Evolutionary conservation across 1,140 invertebrate genomes (phyloP), one percentile per base, ranked within the genome.

Genomic region (Halictus rubicundus): DNA sequence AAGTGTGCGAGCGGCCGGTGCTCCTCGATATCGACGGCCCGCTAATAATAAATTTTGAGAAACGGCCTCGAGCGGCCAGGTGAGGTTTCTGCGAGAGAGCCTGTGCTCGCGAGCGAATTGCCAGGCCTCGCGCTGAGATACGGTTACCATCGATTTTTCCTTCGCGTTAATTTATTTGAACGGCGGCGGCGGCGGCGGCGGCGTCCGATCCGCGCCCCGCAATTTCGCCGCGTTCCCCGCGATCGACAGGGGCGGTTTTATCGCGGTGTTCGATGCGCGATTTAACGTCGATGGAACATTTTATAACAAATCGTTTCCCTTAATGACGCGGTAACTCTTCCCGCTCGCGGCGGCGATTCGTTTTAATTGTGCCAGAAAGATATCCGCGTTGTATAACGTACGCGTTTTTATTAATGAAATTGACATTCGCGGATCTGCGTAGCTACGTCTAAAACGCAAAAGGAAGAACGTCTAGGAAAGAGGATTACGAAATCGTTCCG

Each of bases 11-110:
- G 57, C 73, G 73, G 5, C 19, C 49, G 21, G 16, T 16, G 16
- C 21, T 32, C 52, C 54, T 77, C 75, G 59, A 70, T 78, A 71
- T 63, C 57, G 68, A 61, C 65, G 42, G 12, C 32, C 57, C n/a
- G 42, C 68, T 71, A 63, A 71, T 71, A 70, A 63, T 69, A 77
- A 69, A 77, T 78, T 71, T 63, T 70, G 57, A 78, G 60, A 42
- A 78, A 78, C 69, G 61, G 39, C 57, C 37, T 21, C 39, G 10
- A 23, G 23, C 74, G 32, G 54, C 23, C n/a, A 68, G 74, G 65
- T 77, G 57, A 57, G 60, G 54, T 77, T 70, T 14, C 64, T 9
- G 12, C 39, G 23, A 59, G 23, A 59, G 42, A 59, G 54, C 54
- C 21, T 49, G 19, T 12, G 49, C 7, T 32, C 39, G 32, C 32